phyloP scores from a whole-genome alignment of 2,888 invertebrate genomes.

The Gandaritis pyraliata region DNA sequence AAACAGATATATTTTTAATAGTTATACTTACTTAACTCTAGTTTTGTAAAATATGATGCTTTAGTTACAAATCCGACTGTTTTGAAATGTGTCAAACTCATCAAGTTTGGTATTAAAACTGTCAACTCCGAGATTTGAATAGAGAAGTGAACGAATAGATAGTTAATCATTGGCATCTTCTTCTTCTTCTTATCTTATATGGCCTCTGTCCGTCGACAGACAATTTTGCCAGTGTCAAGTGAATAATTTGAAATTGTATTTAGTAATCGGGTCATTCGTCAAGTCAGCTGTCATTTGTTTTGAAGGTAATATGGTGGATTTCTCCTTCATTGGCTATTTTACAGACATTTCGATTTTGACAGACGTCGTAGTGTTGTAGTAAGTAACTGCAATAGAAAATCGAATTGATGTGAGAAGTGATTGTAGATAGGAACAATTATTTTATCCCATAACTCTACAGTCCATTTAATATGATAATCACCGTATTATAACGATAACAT shows the following conservation, averaged over 20 bases:
- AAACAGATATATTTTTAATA: too few relatives aligned
- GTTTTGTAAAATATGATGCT: constrained; percentile 10
- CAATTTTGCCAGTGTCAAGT: too few relatives aligned
- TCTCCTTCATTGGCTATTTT: constrained; percentile 31
- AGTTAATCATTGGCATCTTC: constrained; percentile 36
- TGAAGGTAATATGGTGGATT: too few relatives aligned
- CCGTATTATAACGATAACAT: constrained; percentile 28
- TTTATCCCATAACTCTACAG: constrained; percentile 24
- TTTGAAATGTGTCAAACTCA: constrained; percentile 42
- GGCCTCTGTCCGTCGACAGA: too few relatives aligned
- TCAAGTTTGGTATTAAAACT: constrained; percentile 37
- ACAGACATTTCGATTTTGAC: constrained; percentile 24
- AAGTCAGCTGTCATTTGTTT: too few relatives aligned
- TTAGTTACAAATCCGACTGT: constrained; percentile 36
- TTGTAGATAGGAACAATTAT: constrained; percentile 18
- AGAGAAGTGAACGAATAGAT: constrained; percentile 29
- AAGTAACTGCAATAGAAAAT: constrained; percentile 19
- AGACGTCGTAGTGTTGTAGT: constrained; percentile 2
- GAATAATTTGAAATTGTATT: too few relatives aligned
- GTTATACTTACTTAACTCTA: too few relatives aligned
- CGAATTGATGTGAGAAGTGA: constrained; percentile 23
- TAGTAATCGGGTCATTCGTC: too few relatives aligned
- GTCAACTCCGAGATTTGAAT: constrained; percentile 40
- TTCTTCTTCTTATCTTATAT: too few relatives aligned
- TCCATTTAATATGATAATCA: constrained; percentile 34